Evolutionary conservation across 2,797 vertebrate species (phyloP).

Genomic region (Halcyon smyrnensis): DNA sequence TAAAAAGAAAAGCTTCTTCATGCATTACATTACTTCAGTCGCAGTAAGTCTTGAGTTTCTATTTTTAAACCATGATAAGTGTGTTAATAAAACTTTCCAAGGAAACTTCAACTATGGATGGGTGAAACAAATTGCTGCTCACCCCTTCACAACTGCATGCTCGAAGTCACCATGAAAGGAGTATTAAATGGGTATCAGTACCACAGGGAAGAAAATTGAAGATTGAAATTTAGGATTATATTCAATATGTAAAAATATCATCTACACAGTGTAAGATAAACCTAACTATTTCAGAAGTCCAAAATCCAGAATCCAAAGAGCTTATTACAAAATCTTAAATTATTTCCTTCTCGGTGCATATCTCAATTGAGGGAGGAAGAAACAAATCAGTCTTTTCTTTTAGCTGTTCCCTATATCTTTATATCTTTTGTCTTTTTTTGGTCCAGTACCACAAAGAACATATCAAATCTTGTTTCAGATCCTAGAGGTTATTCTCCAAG

Average conservation of each 20-base stretch:
- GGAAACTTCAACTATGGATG: neutral
- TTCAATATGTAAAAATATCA: neutral
- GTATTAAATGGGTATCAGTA: neutral
- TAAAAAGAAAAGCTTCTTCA: constrained; percentile 11
- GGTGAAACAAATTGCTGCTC: constrained; percentile 5
- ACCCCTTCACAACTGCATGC: neutral
- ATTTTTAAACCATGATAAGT: constrained; percentile 9
- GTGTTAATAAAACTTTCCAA: constrained; percentile 18
- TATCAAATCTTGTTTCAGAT: neutral
- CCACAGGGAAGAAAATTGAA: neutral
- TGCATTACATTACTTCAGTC: neutral
- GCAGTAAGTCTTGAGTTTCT: constrained; percentile 2
- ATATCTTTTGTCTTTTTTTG: neutral
- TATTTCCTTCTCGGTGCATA: neutral
- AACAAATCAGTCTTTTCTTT: neutral
- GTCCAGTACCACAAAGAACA: neutral
- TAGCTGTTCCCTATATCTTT: neutral
- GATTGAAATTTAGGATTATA: neutral
- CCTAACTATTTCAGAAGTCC: neutral
- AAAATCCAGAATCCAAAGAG: neutral
- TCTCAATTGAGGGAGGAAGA: neutral
- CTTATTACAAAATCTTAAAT: neutral
- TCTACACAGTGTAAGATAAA: neutral
- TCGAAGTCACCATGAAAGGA: neutral
- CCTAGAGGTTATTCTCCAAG: neutral